phyloP scores from a whole-genome alignment of 2,113 vertebrate species.

The Leptobrachium leishanense region DNA sequence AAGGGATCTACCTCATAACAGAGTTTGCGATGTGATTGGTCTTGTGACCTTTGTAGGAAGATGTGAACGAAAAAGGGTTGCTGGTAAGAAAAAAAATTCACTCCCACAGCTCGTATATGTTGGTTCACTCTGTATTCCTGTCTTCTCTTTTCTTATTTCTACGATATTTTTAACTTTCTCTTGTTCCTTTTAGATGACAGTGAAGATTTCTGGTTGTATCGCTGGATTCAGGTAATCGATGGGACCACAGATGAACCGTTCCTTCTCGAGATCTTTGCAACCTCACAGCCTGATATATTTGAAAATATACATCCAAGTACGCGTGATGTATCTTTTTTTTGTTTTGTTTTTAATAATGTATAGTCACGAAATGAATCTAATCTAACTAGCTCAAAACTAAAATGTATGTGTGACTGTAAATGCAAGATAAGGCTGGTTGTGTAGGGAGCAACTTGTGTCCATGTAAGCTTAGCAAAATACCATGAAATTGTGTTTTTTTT shows the following conservation, averaged over 20 bases:
- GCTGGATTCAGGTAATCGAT: conserved; percentile 86
- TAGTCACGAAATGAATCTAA: too few species aligned
- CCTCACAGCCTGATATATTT: conserved; percentile 89
- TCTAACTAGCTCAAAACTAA: too few species aligned
- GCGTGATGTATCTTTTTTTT: conserved; percentile 38
- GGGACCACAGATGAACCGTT: conserved; percentile 80
- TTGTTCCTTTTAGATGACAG: conserved; percentile 64
- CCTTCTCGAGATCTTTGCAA: conserved; percentile 87
- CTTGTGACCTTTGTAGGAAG: conserved; percentile 88
- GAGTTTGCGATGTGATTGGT: conserved; percentile 83
- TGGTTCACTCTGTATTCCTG: conserved; percentile 1
- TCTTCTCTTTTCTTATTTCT: neutral
- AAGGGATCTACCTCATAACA: conserved; percentile 66
- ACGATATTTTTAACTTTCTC: conserved; percentile 2
- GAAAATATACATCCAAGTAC: conserved; percentile 83
- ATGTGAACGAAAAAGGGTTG: conserved; percentile 77
- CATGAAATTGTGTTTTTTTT: too few species aligned
- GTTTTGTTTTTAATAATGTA: neutral
- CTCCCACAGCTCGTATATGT: neutral
- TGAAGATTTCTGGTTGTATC: conserved; percentile 87
- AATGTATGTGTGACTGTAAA: too few species aligned
- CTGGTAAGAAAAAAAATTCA: conserved; percentile 52
- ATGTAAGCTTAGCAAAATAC: too few species aligned
- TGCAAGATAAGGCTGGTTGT: too few species aligned
- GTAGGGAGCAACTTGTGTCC: too few species aligned